These are phyloP conservation scores for Montifringilla adamsi DNA, from an alignment of 2,113 vertebrate genomes.

Conservation along the genomic window DNA sequence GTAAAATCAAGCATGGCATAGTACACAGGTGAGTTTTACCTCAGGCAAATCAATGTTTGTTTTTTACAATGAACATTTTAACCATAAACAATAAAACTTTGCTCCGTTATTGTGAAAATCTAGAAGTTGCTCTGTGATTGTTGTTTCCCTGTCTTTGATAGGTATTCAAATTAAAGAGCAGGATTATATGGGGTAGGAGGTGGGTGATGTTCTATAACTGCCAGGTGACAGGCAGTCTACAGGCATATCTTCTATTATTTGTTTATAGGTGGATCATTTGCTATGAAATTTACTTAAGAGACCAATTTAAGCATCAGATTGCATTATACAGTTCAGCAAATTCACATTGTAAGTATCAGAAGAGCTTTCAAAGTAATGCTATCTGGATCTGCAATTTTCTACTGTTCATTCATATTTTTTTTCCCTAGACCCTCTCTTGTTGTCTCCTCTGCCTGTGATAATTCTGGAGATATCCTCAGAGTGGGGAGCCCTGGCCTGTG, in stretches of 20 bases:
- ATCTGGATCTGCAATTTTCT: not conserved
- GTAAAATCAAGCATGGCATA: not conserved
- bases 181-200: accelerated
- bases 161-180: not conserved
- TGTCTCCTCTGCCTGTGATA: not conserved
- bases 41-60: not conserved
- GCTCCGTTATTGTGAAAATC: not conserved
- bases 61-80: not conserved
- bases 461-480: not conserved
- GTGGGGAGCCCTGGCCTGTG: not conserved
- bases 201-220: not conserved
- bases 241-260: not conserved
- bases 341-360: not conserved
- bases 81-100: not conserved
- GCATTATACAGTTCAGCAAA: not conserved
- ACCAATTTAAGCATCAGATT: not conserved
- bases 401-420: not conserved
- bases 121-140: not conserved
- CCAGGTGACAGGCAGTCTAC: not conserved
- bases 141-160: not conserved
- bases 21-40: not conserved
- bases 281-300: not conserved
- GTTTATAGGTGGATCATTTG: not conserved
- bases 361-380: not conserved
- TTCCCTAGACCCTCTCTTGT: not conserved